phyloP scores from a whole-genome alignment of 2,888 invertebrate species.

The Ypsolopha scabrella region DNA sequence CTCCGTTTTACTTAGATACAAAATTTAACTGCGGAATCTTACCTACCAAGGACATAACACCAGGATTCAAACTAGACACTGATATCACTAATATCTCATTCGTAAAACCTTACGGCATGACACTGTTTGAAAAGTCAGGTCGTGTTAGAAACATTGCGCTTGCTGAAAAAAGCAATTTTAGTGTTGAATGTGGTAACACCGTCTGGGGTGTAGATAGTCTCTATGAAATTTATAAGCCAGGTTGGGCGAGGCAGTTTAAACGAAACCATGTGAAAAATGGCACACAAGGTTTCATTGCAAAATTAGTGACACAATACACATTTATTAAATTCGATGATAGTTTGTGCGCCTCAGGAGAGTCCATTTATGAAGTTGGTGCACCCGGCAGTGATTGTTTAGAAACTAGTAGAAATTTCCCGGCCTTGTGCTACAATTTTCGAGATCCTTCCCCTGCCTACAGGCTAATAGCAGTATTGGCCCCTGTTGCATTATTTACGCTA shows the following conservation, averaged over 20 bases:
- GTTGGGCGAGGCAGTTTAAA: constrained; percentile 20
- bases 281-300: constrained; percentile 32
- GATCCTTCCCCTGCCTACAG: constrained; percentile 49
- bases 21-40: constrained; percentile 47
- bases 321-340: constrained; percentile 34
- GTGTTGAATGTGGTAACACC: not conserved
- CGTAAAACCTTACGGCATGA: not conserved
- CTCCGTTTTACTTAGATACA: constrained; percentile 36
- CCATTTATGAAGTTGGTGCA: constrained; percentile 35
- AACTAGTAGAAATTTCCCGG: constrained; percentile 32
- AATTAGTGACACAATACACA: constrained; percentile 38
- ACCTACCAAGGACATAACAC: constrained; percentile 21
- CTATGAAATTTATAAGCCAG: constrained; percentile 26
- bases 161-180: not conserved
- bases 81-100: constrained; percentile 15
- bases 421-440: constrained; percentile 44
- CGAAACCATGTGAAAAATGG: constrained; percentile 18
- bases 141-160: not conserved
- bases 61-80: not conserved
- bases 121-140: not conserved
- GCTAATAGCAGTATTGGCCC: constrained; percentile 45
- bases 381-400: constrained; percentile 43
- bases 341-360: constrained; percentile 37
- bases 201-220: constrained; percentile 31
- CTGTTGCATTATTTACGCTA: constrained; percentile 45